These are phyloP conservation scores for Torymus texanus DNA, from an alignment of 2,888 invertebrate genomes.

Conservation along the genomic window DNA sequence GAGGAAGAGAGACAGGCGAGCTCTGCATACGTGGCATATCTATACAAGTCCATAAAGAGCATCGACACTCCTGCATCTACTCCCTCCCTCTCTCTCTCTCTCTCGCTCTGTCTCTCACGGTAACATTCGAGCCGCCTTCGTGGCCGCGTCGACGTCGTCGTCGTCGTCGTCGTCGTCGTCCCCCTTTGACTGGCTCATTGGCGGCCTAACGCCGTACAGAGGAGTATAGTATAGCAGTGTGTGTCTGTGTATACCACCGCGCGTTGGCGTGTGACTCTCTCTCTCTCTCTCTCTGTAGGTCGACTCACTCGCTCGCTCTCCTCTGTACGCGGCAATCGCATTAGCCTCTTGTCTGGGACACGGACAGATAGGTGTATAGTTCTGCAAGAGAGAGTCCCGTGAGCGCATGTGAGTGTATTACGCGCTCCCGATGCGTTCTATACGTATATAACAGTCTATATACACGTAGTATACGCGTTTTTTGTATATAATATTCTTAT, in stretches of 20 bases:
- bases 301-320: no score
- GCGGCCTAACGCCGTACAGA: constrained; percentile 30
- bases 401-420: no score
- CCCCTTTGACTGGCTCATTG: constrained; percentile 47
- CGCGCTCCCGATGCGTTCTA: no score
- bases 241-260: no score
- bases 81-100: constrained; percentile 20
- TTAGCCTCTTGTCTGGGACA: constrained; percentile 33
- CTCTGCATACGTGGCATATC: neutral
- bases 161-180: constrained; percentile 25
- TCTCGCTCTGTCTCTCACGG: constrained; percentile 16
- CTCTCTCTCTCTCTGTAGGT: neutral
- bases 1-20: no score
- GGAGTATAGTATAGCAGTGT: neutral
- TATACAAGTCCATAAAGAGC: constrained; percentile 28
- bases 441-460: no score
- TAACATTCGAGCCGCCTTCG: neutral
- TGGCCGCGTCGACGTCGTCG: constrained; percentile 17
- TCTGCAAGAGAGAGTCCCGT: neutral
- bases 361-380: neutral
- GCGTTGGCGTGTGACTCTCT: constrained; percentile 3
- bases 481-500: no score
- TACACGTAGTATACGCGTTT: no score
- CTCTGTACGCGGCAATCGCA: constrained; percentile 31
- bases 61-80: constrained; percentile 21